Conservation (phyloP, 2,113 vertebrate species). For the Pterophyllum scalare region DNA sequence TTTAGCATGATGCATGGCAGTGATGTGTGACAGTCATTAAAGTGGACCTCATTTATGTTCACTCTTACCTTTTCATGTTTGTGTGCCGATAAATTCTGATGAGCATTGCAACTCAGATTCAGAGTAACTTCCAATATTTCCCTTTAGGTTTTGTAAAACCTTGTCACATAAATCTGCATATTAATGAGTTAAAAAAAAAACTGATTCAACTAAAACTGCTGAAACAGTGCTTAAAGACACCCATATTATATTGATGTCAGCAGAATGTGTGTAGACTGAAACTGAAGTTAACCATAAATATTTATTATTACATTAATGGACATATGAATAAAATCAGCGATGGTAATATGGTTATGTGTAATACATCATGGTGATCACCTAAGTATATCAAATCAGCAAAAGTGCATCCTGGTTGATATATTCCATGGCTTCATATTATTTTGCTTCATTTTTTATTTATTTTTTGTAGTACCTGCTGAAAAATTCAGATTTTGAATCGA, state of each 20-base stretch:
- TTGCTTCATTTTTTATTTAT: not conserved
- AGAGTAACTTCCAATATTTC: conserved; percentile 6
- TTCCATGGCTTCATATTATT: not conserved
- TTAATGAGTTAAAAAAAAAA: conserved; percentile 40
- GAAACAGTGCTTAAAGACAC: not conserved
- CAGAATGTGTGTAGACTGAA: conserved; percentile 1
- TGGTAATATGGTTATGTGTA: conserved; percentile 18
- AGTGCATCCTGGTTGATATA: not conserved
- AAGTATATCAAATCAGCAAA: not conserved
- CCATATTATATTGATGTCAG: conserved; percentile 25
- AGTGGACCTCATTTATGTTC: not conserved
- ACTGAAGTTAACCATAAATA: conserved; percentile 33
- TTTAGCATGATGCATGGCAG: not conserved
- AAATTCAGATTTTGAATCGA: not conserved
- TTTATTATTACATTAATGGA: conserved; percentile 29
- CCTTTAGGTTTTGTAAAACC: conserved; percentile 9
- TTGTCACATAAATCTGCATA: conserved; percentile 47
- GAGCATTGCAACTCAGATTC: not conserved
- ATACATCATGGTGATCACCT: not conserved
- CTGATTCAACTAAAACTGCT: conserved; percentile 29
- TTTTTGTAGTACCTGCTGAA: not conserved
- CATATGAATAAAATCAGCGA: conserved; percentile 15
- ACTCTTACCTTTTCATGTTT: not conserved
- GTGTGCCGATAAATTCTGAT: not conserved
- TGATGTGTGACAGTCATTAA: not conserved